Conservation (phyloP, 1,140 invertebrate genomes). For the Bombus breviceps region DNA sequence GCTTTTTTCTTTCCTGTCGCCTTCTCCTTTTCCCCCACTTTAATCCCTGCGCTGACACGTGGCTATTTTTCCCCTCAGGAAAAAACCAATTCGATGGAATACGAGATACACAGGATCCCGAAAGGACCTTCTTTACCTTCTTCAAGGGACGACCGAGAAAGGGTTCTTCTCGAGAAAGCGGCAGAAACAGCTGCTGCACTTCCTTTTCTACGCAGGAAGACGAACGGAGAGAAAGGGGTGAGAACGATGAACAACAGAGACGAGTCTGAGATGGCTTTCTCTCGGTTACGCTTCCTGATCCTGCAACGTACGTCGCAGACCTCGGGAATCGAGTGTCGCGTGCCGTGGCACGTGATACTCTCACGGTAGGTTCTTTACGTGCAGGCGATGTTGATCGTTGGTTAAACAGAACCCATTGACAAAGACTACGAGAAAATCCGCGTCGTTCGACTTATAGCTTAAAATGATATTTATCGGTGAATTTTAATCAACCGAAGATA, state of each 20-base stretch:
- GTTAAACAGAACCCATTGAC: constrained; percentile 27
- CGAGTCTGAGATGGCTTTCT: constrained; percentile 58
- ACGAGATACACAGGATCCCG: constrained; percentile 69
- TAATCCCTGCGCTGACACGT: constrained; percentile 15
- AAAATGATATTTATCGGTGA: background rate
- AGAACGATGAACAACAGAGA: constrained; percentile 47
- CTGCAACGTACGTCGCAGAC: constrained; percentile 30
- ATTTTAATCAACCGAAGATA: background rate
- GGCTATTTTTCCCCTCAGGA: constrained; percentile 54
- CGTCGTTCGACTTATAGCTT: background rate
- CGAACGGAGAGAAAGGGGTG: constrained; percentile 71
- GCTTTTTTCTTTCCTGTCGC: constrained; percentile 36
- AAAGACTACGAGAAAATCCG: background rate
- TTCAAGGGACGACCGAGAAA: constrained; percentile 47
- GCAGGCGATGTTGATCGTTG: constrained; percentile 39
- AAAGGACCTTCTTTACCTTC: constrained; percentile 46
- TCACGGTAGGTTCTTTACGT: constrained; percentile 28
- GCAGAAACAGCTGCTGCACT: constrained; percentile 62
- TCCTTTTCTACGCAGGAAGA: constrained; percentile 62
- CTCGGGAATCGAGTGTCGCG: constrained; percentile 71
- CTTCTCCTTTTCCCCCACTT: constrained; percentile 39
- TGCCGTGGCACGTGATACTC: constrained; percentile 72
- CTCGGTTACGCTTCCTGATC: constrained; percentile 65
- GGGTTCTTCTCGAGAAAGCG: constrained; percentile 65
- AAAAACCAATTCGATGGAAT: constrained; percentile 66